phyloP scores from a whole-genome alignment of 2,797 vertebrate species.

The Hipposideros larvatus region DNA sequence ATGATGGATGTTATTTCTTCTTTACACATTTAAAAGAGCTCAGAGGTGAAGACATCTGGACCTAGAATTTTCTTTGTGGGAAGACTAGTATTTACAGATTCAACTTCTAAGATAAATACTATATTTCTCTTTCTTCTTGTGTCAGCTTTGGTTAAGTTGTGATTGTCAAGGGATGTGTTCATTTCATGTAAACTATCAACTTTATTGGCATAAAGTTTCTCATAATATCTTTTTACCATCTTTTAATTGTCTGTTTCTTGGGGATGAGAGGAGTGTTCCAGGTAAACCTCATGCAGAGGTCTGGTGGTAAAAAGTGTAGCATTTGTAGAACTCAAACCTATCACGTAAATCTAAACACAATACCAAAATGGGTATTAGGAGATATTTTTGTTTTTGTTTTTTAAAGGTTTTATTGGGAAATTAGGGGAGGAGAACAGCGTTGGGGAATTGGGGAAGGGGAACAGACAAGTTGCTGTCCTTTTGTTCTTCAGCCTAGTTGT shows the following conservation, averaged over 20 bases:
- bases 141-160: background rate
- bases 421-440: no score
- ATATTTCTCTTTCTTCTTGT: slow-evolving; percentile 16
- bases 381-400: background rate
- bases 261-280: background rate
- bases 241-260: background rate
- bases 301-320: background rate
- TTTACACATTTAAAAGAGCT: background rate
- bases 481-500: no score
- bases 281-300: background rate
- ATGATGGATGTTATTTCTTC: background rate
- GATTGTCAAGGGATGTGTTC: background rate
- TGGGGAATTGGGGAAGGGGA: no score
- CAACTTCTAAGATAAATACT: background rate
- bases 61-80: background rate
- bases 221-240: background rate
- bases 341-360: background rate
- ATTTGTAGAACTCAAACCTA: background rate
- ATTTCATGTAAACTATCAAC: background rate
- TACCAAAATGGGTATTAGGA: background rate
- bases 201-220: background rate
- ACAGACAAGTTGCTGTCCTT: no score
- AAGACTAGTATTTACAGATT: background rate
- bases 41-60: background rate
- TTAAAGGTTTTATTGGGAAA: no score